Evolutionary conservation across 2,797 vertebrate species (phyloP).

Genomic region (Myiotriccus ornatus): DNA sequence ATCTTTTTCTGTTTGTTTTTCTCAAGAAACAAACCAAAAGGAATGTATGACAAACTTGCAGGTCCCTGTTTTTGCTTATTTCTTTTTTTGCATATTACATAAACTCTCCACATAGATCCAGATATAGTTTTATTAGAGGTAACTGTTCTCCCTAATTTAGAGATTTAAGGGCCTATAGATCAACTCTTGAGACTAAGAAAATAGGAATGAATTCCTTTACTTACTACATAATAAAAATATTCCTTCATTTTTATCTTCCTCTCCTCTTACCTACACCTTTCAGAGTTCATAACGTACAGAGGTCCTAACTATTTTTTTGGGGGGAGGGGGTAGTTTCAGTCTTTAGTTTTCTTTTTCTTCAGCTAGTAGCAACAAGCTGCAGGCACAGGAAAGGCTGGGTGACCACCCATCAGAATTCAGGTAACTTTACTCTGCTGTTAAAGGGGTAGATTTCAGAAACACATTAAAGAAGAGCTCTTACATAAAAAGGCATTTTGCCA

Average conservation of each 20-base stretch:
- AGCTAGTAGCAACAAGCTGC: background rate
- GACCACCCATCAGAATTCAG: background rate
- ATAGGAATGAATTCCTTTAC: background rate
- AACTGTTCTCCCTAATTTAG: background rate
- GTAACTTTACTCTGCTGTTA: background rate
- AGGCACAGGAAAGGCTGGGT: background rate
- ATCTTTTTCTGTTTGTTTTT: background rate
- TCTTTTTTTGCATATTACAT: background rate
- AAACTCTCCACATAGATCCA: background rate
- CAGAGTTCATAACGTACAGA: background rate
- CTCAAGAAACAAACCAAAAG: background rate
- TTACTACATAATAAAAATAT: background rate
- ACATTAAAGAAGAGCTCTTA: background rate
- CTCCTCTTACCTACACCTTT: background rate
- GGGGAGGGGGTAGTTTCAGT: fast-evolving
- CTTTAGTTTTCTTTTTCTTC: background rate
- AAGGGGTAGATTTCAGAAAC: background rate
- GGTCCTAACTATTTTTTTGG: background rate
- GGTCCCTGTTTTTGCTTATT: background rate
- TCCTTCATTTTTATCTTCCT: background rate
- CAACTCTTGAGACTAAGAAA: background rate
- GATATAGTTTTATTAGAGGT: background rate
- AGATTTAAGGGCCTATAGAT: background rate
- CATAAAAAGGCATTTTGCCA: background rate
- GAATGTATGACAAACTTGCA: background rate